phyloP scores from a whole-genome alignment of 2,797 vertebrate species.

The Bucorvus abyssinicus region DNA sequence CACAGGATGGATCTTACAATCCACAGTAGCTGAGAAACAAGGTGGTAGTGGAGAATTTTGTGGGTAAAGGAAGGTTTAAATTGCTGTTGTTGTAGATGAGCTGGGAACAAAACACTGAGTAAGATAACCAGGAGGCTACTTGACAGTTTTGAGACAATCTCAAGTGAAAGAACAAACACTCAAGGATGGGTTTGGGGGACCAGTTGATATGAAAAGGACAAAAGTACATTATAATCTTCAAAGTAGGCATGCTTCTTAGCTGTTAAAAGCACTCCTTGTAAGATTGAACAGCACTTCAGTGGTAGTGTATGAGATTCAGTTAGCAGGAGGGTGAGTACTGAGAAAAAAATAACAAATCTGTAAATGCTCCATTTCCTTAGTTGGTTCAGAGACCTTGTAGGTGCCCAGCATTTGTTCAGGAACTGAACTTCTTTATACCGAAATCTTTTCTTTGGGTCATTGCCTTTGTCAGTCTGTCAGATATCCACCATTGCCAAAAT shows the following conservation, averaged over 20 bases:
- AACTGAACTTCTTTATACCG: background rate
- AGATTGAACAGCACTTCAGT: background rate
- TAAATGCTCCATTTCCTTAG: background rate
- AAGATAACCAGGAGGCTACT: background rate
- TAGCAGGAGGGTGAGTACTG: background rate
- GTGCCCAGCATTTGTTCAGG: background rate
- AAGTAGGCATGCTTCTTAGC: background rate
- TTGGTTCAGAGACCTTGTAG: fast-evolving
- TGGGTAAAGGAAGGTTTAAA: background rate
- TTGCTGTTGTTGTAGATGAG: background rate
- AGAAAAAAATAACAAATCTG: background rate
- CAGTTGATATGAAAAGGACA: fast-evolving
- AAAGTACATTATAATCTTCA: background rate
- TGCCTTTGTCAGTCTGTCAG: background rate
- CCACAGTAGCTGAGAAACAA: background rate
- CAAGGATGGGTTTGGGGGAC: background rate
- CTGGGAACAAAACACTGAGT: background rate
- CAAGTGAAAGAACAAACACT: background rate
- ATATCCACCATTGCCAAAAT: background rate
- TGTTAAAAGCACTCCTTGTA: background rate
- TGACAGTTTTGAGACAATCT: background rate
- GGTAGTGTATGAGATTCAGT: background rate
- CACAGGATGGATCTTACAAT: background rate
- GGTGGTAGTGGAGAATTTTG: background rate
- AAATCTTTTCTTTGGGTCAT: background rate